Percentiles rank a stretch among this genome's conserved stretches.
Conservation (phyloP, 2,113 vertebrate species). For the Alexandromys fortis region DNA sequence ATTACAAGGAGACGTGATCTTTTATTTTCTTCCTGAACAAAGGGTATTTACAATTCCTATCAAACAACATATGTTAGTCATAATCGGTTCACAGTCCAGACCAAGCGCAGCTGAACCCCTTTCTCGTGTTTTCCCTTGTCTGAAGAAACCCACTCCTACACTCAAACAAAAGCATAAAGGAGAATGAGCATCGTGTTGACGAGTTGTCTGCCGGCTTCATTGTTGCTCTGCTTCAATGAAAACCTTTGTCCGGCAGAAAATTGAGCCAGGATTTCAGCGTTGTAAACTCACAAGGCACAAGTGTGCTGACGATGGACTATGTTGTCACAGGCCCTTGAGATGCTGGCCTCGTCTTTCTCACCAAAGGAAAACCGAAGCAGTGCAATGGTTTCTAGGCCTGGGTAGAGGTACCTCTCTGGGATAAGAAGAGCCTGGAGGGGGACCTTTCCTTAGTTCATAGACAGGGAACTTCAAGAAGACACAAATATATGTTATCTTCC, state of each 20-base stretch:
- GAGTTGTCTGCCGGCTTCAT: neutral
- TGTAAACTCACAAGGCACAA: neutral
- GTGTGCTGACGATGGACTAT: neutral
- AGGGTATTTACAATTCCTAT: constrained; percentile 45
- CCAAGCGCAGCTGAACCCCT: neutral
- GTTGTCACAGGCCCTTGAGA: neutral
- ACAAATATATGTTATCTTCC: neutral
- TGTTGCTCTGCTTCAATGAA: constrained; percentile 24
- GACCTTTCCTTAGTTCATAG: neutral
- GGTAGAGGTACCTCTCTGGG: neutral
- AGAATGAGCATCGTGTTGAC: neutral
- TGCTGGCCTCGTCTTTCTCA: neutral
- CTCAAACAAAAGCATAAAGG: constrained; percentile 40
- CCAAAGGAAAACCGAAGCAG: neutral
- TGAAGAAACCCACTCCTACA: neutral
- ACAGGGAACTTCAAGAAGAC: neutral
- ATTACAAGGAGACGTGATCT: constrained; percentile 9
- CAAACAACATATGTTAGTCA: constrained; percentile 57
- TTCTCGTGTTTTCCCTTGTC: constrained; percentile 11
- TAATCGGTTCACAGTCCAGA: neutral
- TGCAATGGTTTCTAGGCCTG: neutral
- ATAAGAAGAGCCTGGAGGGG: neutral
- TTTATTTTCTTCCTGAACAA: constrained; percentile 33
- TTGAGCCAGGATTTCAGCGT: neutral
- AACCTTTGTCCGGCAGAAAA: constrained; percentile 45